Evolutionary conservation across 2,113 vertebrate genomes (phyloP).

Genomic region (Gobio gobio): DNA sequence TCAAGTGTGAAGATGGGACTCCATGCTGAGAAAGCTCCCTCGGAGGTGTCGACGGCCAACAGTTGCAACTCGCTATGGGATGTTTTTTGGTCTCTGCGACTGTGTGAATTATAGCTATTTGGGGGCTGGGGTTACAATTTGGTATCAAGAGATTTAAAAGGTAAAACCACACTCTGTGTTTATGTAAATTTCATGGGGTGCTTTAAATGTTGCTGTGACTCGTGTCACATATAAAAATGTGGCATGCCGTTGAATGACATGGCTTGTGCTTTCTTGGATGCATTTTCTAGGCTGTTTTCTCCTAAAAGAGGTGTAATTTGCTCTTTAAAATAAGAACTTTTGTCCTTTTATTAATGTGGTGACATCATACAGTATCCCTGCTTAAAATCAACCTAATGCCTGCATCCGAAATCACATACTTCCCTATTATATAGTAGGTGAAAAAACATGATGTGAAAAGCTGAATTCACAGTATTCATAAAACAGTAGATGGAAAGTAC

Average conservation of each 20-base stretch:
- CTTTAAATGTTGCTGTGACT: constrained; percentile 47
- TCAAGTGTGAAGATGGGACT: constrained; percentile 69
- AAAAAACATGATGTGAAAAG: neutral
- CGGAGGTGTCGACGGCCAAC: constrained; percentile 70
- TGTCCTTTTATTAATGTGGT: neutral
- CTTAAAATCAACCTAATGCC: neutral
- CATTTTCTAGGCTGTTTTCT: neutral
- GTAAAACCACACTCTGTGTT: constrained; percentile 42
- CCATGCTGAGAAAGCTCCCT: constrained; percentile 68
- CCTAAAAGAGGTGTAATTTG: neutral
- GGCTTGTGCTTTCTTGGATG: constrained; percentile 38
- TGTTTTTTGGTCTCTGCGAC: constrained; percentile 51
- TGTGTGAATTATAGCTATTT: constrained; percentile 52
- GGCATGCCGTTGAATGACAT: constrained; percentile 37
- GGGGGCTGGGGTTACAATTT: constrained; percentile 53
- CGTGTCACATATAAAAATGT: constrained; percentile 53
- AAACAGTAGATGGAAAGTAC: neutral
- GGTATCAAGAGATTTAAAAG: constrained; percentile 46
- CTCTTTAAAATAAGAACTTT: neutral
- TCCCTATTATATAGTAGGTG: neutral
- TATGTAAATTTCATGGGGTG: constrained; percentile 37
- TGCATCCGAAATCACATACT: neutral
- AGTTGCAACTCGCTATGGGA: constrained; percentile 62
- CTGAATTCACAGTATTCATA: neutral
- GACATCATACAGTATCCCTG: neutral